A percentile compares a stretch with the other conserved stretches of the same genome.
phyloP scores from a whole-genome alignment of 1,140 invertebrate species.

The Cotesia typhae region DNA sequence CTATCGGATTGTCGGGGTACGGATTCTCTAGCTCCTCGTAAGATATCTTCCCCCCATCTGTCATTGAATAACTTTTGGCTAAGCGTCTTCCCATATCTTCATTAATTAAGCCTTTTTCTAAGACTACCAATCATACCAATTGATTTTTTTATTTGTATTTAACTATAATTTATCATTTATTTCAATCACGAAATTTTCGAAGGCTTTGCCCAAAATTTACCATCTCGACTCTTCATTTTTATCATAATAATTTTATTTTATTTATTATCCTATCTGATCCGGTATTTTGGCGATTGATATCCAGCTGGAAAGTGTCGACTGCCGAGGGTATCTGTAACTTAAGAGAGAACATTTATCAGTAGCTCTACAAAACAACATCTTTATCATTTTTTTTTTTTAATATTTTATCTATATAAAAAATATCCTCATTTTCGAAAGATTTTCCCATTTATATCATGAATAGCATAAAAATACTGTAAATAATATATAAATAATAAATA shows the following conservation, averaged over 20 bases:
- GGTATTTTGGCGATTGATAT: too few species aligned
- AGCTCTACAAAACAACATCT: too few species aligned
- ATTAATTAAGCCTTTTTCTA: not conserved
- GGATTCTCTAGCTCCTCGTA: constrained; percentile 18
- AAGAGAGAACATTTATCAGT: too few species aligned
- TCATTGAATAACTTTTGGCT: constrained; percentile 16
- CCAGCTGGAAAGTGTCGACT: too few species aligned
- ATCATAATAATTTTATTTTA: not conserved
- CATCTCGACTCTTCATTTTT: constrained; percentile 29
- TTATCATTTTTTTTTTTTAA: too few species aligned
- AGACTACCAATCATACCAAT: not conserved
- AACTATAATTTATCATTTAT: not conserved
- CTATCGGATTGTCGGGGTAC: constrained; percentile 26
- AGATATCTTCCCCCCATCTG: constrained; percentile 23
- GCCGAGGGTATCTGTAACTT: too few species aligned
- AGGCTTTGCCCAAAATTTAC: constrained; percentile 35
- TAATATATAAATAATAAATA: too few species aligned
- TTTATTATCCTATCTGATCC: too few species aligned
- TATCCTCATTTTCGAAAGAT: too few species aligned
- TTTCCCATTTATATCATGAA: too few species aligned
- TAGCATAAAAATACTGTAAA: too few species aligned
- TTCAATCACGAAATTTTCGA: constrained; percentile 49
- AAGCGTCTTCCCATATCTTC: constrained; percentile 22
- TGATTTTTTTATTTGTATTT: not conserved
- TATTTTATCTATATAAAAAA: too few species aligned